These are phyloP conservation scores for Physocephala rufipes DNA, from an alignment of 2,888 invertebrate genomes.

Conservation along the genomic window DNA sequence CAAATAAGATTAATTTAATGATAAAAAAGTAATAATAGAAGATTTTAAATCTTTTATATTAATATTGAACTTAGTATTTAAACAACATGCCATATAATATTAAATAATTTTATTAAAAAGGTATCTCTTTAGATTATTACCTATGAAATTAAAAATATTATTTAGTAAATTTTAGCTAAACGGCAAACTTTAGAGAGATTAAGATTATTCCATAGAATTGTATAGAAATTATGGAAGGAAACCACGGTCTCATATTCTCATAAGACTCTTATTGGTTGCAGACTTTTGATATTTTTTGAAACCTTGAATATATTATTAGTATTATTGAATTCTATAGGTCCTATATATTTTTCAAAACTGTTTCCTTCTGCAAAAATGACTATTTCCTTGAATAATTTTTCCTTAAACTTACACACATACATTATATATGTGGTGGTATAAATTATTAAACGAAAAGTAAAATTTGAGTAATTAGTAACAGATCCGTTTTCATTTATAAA, in stretches of 20 bases:
- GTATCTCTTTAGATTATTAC: background rate
- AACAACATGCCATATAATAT: background rate
- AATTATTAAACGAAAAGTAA: background rate
- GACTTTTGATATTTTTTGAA: too few species aligned
- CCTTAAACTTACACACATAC: too few species aligned
- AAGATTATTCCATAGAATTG: too few species aligned
- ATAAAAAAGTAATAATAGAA: background rate
- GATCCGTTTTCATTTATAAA: conserved; percentile 16
- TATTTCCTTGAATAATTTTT: too few species aligned
- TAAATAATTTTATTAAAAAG: background rate
- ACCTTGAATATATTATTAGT: too few species aligned
- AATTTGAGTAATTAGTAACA: background rate
- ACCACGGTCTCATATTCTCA: conserved; percentile 33
- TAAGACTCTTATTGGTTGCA: too few species aligned
- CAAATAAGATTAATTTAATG: background rate
- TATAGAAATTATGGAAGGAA: too few species aligned
- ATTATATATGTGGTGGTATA: too few species aligned
- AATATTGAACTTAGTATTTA: background rate
- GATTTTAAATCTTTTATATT: background rate
- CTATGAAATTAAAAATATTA: background rate
- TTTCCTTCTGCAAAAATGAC: too few species aligned
- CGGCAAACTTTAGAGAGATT: background rate
- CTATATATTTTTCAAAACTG: too few species aligned
- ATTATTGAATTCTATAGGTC: too few species aligned
- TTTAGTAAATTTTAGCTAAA: background rate